Evolutionary conservation across 2,888 invertebrate species (phyloP), one percentile per base, ranked within the genome.

Genomic region (Drosophila quasianomalipes): DNA sequence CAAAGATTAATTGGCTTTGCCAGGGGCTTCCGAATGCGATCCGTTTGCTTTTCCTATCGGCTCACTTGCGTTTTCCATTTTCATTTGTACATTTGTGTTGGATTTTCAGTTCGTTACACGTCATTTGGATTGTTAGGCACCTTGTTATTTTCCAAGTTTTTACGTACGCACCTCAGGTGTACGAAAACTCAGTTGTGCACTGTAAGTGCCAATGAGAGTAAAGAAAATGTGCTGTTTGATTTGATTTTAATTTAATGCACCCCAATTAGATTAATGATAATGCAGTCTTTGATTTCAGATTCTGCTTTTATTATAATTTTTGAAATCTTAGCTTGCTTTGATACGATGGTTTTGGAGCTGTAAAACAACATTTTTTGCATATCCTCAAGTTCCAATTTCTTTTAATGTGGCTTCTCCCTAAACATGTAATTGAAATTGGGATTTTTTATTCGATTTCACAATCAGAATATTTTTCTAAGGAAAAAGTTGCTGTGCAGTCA

Each of bases 1-100:
- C 73, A 74, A 83, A 85, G 86, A 83, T 83, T 83, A 83, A 83
- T 83, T 85, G 86, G 79, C 76, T 79, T 85, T 72, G 37, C 72
- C 74, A 83, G 70, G 67, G 86, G 86, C 69, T 83, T 83, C 84
- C 57, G 54, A 76, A 71, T 81, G 58, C 68, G 72, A 76, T 74
- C 52, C 72, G 70, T 76, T 83, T 79, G 81, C 83, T 59, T 69
- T 72, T 83, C 76, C 70, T 66, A 81, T 79, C 79, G 83, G 70
- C 69, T 85, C 66, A 61, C 64, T 81, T 70, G 60, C 57, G 35
- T 65, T 69, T 78, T 22, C 55, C 31, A 30, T 52, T 66, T 51
- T 51, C 33, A 28, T 52, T 33, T 53, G 31, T 22, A 6, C 22
- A 19, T 30, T 31, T 39, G 19, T 14, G 7, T 31, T 41, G 51